Base-by-base conservation (phyloP, 2,797 vertebrate genomes). In the Notoglanidium macrostoma region DNA sequence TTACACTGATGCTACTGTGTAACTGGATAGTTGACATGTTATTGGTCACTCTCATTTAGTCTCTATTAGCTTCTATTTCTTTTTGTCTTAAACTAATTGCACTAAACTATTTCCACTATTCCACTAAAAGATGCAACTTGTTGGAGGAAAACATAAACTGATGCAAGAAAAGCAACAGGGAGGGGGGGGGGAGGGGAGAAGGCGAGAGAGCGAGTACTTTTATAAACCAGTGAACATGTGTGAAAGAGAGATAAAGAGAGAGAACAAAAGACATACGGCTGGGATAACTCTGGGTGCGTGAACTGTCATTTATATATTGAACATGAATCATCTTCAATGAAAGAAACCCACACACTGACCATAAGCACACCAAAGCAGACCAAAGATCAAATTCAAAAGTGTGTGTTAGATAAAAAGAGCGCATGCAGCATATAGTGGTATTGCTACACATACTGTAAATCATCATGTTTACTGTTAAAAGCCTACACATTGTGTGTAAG, bases 281-380 rank as follows among this genome's bases (percentile, higher is more conserved):
- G 72, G 72, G n/a, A 35, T 77, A 70, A 54, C 32, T 55, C 61
- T 65, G 0, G 11, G 84, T 55, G 77, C 21, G 5, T 68, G 29
- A 86, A 67, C 74, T 68, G 85, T 79, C 74, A 79, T 86, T 86
- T 54, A 55, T 51, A 68, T 79, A 78, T 86, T 0, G 14, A 68
- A n/a, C 51, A 70, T 86, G 51, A 68, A 86, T 85, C 61, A 86
- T 55, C 76, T 80, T 40, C 49, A 80, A 2, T 59, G 78, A 63
- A 26, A 81, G 23, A 55, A 81, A 46, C 55, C 78, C 57, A 63
- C 49, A 44, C 61, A 44, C 12, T 68, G 32, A 86, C 74, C 74
- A 86, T 32, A 57, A 70, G 51, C 49, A 80, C 57, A 80, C 26
- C 78, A 80, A 59, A 80, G 78, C 78, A 61, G 35, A 68, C 29